Evolutionary conservation across 2,888 invertebrate species (phyloP), one percentile per base, ranked within the genome.

Genomic region (Trisateles emortualis): DNA sequence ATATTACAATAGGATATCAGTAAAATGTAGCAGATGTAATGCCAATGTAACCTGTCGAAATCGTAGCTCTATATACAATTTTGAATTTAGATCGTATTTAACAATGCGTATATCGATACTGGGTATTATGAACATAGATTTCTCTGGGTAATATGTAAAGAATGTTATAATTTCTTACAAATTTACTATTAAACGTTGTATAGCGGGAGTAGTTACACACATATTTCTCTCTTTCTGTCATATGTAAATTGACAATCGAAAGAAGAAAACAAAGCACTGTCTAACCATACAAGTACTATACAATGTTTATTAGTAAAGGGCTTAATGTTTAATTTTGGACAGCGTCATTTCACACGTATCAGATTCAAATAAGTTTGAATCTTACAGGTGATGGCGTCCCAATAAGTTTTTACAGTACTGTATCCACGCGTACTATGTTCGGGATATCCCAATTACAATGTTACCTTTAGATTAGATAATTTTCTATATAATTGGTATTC

Each of bases 311-410:
- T n/a, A n/a, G n/a, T n/a, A n/a, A n/a, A n/a, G n/a, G n/a, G n/a
- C n/a, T n/a, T 38, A 40, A 42, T 24, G 38, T 68, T 52, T 36
- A 38, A 33, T 52, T 29, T 53, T 38, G 74, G 81, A 82, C 78
- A 56, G 56, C 59, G 51, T 72, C 70, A 67, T 68, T 64, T 77
- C 86, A 88, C 87, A 72, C 82, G 80, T 75, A 78, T 76, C 59
- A 79, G 80, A 82, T 92, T 91, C 87, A 83, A 84, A 60, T 57
- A 24, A 36, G 48, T 78, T 83, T 79, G 88, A 90, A 90, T 80
- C 83, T 78, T 76, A 83, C 62, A 79, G 81, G 87, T 89, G 84
- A 85, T 68, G 69, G 70, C 70, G 81, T 86, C 84, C 79, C 56
- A 54, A 68, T 69, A 58, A 59, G 71, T 72, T 77, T 76, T 70